Percentiles rank a stretch among this genome's conserved stretches.
These are phyloP conservation scores for Pseudomyrmex cubaensis DNA, from an alignment of 1,140 invertebrate species.

Conservation along the genomic window DNA sequence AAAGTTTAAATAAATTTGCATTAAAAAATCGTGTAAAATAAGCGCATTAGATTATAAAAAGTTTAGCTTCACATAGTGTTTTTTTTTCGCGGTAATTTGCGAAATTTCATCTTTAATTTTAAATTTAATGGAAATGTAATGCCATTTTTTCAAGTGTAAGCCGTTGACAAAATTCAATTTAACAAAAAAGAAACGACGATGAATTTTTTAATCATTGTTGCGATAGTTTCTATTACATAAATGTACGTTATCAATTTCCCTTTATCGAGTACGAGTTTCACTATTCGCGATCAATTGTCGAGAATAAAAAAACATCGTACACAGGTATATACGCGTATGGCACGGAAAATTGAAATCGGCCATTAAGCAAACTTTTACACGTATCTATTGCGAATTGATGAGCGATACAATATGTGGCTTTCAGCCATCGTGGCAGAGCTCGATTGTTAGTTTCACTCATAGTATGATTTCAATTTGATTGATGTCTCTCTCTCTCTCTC, in stretches of 20 bases:
- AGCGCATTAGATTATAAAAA: background rate
- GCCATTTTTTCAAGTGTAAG: background rate
- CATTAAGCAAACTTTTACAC: slow-evolving; percentile 23
- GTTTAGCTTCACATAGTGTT: background rate
- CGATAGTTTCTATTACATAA: slow-evolving; percentile 13
- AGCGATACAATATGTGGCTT: background rate
- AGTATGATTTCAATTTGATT: background rate
- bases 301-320: slow-evolving; percentile 10
- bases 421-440: background rate
- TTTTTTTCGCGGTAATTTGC: background rate
- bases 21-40: background rate
- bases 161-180: background rate
- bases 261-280: background rate
- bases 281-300: slow-evolving; percentile 23
- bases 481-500: background rate
- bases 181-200: background rate
- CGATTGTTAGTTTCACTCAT: slow-evolving; percentile 1
- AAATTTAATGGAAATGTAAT: background rate
- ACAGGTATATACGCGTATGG: background rate
- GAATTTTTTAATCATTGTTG: background rate
- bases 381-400: slow-evolving; percentile 11
- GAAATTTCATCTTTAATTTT: background rate
- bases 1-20: background rate
- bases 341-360: slow-evolving; percentile 30
- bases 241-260: slow-evolving; percentile 5